Evolutionary conservation across 2,888 invertebrate species (phyloP).

Genomic region (Fabriciana adippe): DNA sequence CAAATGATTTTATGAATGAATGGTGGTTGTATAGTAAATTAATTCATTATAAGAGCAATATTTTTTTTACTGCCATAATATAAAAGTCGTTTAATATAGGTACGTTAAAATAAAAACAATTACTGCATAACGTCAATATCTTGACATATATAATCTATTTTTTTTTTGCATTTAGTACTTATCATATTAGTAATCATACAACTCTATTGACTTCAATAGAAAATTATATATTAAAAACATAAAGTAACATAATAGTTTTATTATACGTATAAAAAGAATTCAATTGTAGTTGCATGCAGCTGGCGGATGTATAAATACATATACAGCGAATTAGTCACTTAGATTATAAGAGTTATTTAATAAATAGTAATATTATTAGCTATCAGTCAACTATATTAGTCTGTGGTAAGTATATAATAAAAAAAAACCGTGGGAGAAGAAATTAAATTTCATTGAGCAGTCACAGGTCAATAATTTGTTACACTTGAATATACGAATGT

Average conservation of each 20-base stretch:
- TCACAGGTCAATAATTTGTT: constrained; percentile 37
- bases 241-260: not conserved
- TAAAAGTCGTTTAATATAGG: too few relatives aligned
- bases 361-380: not conserved
- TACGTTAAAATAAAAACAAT: too few relatives aligned
- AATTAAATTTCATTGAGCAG: constrained; percentile 28
- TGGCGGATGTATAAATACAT: constrained; percentile 18
- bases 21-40: too few relatives aligned
- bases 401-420: constrained; percentile 4
- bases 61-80: too few relatives aligned
- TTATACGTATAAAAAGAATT: constrained; percentile 2
- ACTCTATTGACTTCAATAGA: not conserved
- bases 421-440: constrained; percentile 28
- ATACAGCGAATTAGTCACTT: constrained; percentile 16
- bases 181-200: too few relatives aligned
- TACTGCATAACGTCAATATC: too few relatives aligned
- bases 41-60: too few relatives aligned
- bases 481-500: constrained; percentile 53
- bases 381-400: not conserved
- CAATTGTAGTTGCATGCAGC: constrained; percentile 12
- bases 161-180: too few relatives aligned
- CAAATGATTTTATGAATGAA: too few relatives aligned
- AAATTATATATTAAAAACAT: not conserved
- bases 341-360: constrained; percentile 8
- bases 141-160: too few relatives aligned